phyloP scores from a whole-genome alignment of 1,140 invertebrate species.

The Conus ventricosus region DNA sequence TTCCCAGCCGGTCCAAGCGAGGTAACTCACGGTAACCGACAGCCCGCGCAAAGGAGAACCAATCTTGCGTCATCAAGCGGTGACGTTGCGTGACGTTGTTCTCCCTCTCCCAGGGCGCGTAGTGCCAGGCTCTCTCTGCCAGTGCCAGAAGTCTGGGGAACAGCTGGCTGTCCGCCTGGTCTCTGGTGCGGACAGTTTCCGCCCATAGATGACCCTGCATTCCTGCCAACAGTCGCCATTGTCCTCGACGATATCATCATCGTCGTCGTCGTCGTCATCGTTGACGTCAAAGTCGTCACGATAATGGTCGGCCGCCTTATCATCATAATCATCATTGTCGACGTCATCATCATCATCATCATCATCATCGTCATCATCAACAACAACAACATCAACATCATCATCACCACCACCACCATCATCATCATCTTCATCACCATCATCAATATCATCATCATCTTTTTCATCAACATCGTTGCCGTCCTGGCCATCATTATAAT shows the following conservation, averaged over 20 bases:
- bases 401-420: no score
- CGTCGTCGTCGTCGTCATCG: not conserved
- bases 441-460: no score
- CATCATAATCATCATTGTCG: no score
- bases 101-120: slow-evolving; percentile 59
- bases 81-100: slow-evolving; percentile 32
- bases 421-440: no score
- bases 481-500: no score
- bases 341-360: no score
- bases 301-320: no score
- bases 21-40: slow-evolving; percentile 64
- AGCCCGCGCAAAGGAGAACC: slow-evolving; percentile 62
- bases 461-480: no score
- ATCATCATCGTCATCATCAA: no score
- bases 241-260: not conserved
- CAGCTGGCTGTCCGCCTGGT: slow-evolving; percentile 60
- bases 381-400: no score
- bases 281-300: no score
- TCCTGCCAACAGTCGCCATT: slow-evolving; percentile 45
- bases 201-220: slow-evolving; percentile 64
- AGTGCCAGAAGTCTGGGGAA: slow-evolving; percentile 66
- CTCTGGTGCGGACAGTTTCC: slow-evolving; percentile 59
- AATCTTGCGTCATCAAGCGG: slow-evolving; percentile 50
- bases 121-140: slow-evolving; percentile 69
- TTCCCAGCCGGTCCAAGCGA: slow-evolving; percentile 56